Conservation (phyloP, 2,888 invertebrate genomes). For the Argyresthia albistria region DNA sequence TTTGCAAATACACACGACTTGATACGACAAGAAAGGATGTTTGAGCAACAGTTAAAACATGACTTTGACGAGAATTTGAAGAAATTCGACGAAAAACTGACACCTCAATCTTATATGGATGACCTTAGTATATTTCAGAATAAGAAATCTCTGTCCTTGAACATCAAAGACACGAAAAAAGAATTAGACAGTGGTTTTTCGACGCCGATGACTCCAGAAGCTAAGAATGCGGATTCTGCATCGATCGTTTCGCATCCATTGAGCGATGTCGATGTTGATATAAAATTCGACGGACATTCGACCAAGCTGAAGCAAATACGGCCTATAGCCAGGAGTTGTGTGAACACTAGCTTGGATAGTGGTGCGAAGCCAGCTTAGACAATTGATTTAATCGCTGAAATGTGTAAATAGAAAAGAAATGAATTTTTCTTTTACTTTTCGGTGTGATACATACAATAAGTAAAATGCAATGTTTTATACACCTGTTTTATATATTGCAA, state of each 20-base stretch:
- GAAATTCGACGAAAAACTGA: constrained; percentile 38
- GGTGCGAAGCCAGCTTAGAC: not conserved
- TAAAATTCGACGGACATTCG: constrained; percentile 83
- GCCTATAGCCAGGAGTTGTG: constrained; percentile 27
- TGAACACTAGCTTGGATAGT: not conserved
- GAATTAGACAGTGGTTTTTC: constrained; percentile 75
- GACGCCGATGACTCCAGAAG: constrained; percentile 74
- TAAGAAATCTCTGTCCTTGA: constrained; percentile 48
- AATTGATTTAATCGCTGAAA: not conserved
- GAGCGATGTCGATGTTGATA: constrained; percentile 84
- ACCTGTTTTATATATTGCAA: too few relatives aligned
- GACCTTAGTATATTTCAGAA: constrained; percentile 44
- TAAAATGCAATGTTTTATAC: too few relatives aligned
- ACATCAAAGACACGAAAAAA: constrained; percentile 27
- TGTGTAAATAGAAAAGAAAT: too few relatives aligned
- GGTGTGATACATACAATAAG: too few relatives aligned
- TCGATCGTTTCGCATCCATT: constrained; percentile 77
- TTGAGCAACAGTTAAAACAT: constrained; percentile 58
- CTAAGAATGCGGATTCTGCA: constrained; percentile 44
- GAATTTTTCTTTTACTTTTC: too few relatives aligned
- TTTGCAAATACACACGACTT: constrained; percentile 80
- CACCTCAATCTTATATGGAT: constrained; percentile 36
- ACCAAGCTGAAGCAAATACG: constrained; percentile 84
- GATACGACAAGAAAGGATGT: constrained; percentile 75
- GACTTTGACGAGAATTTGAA: constrained; percentile 60